These are phyloP conservation scores for Hemicrepidius hirtus DNA, from an alignment of 2,888 invertebrate species.

Conservation along the genomic window DNA sequence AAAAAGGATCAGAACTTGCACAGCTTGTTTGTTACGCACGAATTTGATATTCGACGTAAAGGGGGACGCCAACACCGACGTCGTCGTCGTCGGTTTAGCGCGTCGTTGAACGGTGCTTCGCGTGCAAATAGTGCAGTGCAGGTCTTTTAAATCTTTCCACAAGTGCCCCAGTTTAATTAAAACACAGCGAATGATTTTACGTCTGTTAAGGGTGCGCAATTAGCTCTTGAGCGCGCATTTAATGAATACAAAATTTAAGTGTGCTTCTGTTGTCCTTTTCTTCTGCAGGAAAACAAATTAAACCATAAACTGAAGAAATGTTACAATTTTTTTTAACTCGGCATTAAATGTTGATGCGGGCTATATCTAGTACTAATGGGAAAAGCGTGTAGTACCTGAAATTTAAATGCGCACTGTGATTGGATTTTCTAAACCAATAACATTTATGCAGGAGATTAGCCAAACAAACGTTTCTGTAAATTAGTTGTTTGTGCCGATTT, in stretches of 20 bases:
- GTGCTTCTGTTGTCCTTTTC: conserved; percentile 40
- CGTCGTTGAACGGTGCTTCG: conserved; percentile 15
- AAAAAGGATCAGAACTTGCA: conserved; percentile 49
- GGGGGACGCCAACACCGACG: conserved; percentile 1
- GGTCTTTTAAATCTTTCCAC: conserved; percentile 42
- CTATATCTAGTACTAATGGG: conserved; percentile 12
- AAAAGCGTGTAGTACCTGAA: conserved; percentile 21
- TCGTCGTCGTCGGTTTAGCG: conserved; percentile 15
- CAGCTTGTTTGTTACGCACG: conserved; percentile 44
- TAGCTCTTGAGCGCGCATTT: conserved; percentile 43
- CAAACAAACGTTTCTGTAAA: conserved; percentile 19
- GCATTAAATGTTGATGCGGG: no score
- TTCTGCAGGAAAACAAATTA: conserved; percentile 3
- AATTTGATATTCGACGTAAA: conserved; percentile 31
- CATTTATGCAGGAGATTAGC: conserved; percentile 23
- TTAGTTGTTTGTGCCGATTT: conserved; percentile 11
- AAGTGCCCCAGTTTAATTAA: conserved; percentile 43
- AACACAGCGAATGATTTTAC: conserved; percentile 46
- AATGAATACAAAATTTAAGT: conserved; percentile 47
- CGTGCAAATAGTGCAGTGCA: conserved; percentile 40
- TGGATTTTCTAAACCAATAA: conserved; percentile 27
- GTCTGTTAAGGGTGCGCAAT: conserved; percentile 45
- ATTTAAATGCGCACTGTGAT: conserved; percentile 18
- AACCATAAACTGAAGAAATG: background rate
- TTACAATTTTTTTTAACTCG: no score